Percentiles rank a stretch among this genome's conserved stretches.
phyloP scores from a whole-genome alignment of 2,797 vertebrate species.

The Cossypha caffra region DNA sequence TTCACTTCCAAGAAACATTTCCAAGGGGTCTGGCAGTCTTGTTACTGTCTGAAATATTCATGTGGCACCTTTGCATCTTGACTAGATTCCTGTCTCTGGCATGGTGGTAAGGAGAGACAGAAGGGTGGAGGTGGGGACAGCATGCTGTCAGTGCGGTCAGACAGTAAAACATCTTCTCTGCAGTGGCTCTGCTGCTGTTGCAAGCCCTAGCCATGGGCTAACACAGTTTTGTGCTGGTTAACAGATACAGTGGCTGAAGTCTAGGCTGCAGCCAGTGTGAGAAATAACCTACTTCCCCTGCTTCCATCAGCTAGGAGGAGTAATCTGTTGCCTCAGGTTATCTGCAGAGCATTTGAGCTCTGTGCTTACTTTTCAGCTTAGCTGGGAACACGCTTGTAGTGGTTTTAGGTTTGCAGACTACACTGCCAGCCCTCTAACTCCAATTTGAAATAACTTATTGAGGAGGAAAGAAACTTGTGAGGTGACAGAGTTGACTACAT shows the following conservation, averaged over 20 bases:
- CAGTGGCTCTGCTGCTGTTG: background rate
- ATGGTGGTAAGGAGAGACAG: background rate
- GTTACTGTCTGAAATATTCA: background rate
- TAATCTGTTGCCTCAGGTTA: background rate
- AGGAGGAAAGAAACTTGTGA: background rate
- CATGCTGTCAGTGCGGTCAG: background rate
- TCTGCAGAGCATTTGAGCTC: background rate
- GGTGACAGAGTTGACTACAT: background rate
- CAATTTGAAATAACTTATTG: background rate
- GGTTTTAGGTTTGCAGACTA: background rate
- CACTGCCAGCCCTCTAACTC: background rate
- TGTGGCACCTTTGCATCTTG: background rate
- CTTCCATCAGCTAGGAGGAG: background rate
- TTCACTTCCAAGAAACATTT: background rate
- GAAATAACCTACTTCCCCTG: background rate
- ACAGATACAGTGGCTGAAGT: background rate
- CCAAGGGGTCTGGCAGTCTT: background rate
- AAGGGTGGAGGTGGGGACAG: background rate
- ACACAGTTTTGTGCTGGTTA: background rate
- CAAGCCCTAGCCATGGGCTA: background rate
- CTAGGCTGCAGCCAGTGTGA: background rate
- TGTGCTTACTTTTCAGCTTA: background rate
- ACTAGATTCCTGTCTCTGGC: background rate
- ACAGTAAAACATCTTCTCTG: background rate
- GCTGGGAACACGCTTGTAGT: background rate